Evolutionary conservation across 2,113 vertebrate genomes (phyloP), one percentile per base, ranked within the genome.

Genomic region (Rhinopithecus roxellana): DNA sequence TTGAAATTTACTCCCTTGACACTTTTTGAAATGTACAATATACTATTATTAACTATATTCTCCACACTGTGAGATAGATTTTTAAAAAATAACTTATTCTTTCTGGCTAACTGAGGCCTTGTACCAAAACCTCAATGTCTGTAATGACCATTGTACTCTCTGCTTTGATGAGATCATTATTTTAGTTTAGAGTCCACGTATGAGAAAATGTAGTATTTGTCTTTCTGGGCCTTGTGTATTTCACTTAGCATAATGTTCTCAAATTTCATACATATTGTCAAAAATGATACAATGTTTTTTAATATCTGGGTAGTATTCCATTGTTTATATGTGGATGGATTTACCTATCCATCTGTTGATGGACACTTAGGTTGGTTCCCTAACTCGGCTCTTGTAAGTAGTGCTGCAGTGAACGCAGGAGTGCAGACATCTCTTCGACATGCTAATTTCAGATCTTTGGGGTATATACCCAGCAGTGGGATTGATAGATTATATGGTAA

Each of bases 271-370:
- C 52, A 30, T 6, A 23, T 20, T 30, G 55, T 48, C 27, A 55
- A 43, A 11, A 5, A 20, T 5, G 35, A 32, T 70, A 17, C 35
- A 40, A 50, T 64, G 10, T 10, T 43, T 23, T 52, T 75, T 64
- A 4, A 23, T 8, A 55, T 17, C 2, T 78, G 43, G 30, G 2
- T 78, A 32, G 27, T 17, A 32, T 48, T 61, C 69, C 25, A 5
- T 38, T 0, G 0, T 16, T 1, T 2, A 20, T 8, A 50, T 8
- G 4, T 45, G 23, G 48, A 43, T 55, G 17, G 23, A 1, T 30
- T 55, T 32, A 23, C 10, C 32, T 27, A 8, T 17, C 80, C 6
- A 78, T 32, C 52, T 11, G 7, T 14, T 12, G 8, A 4, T 16
- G 69, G 52, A 59, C 25, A 22, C 17, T 50, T 50, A 57, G 55